Evolutionary conservation across 2,113 vertebrate genomes (phyloP).

Genomic region (Bufo gargarizans): DNA sequence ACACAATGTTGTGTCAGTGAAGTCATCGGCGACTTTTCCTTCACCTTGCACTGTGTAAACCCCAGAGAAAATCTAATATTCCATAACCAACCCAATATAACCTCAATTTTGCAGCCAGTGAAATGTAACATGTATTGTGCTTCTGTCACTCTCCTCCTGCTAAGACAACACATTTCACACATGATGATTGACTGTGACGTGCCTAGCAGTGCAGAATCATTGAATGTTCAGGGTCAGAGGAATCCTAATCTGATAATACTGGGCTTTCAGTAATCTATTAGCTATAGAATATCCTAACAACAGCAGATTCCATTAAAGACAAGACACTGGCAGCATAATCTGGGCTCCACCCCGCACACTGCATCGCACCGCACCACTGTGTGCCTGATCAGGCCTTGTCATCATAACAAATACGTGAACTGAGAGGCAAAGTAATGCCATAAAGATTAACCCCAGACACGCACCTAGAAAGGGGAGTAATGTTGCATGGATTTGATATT

Average conservation of each 20-base stretch:
- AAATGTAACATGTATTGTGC: not conserved
- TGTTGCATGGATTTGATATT: not conserved
- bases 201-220: slow-evolving; percentile 21
- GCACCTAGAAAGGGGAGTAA: not conserved
- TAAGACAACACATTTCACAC: not conserved
- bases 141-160: not conserved
- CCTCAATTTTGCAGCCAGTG: not conserved
- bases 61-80: slow-evolving; percentile 3
- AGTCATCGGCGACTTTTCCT: not conserved
- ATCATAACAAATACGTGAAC: slow-evolving; percentile 1
- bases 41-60: not conserved
- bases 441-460: not conserved
- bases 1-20: not conserved
- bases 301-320: slow-evolving; percentile 32
- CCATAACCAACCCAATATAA: not conserved
- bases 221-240: slow-evolving; percentile 18
- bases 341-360: slow-evolving; percentile 1
- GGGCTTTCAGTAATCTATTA: slow-evolving; percentile 27
- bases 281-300: slow-evolving; percentile 9
- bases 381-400: not conserved
- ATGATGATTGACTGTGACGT: slow-evolving; percentile 27
- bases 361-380: slow-evolving; percentile 4
- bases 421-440: not conserved
- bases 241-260: slow-evolving; percentile 8
- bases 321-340: slow-evolving; percentile 1